Percentiles rank a stretch among this genome's conserved stretches.
Evolutionary conservation across 2,113 vertebrate genomes (phyloP).

Genomic region (Collichthys lucidus): DNA sequence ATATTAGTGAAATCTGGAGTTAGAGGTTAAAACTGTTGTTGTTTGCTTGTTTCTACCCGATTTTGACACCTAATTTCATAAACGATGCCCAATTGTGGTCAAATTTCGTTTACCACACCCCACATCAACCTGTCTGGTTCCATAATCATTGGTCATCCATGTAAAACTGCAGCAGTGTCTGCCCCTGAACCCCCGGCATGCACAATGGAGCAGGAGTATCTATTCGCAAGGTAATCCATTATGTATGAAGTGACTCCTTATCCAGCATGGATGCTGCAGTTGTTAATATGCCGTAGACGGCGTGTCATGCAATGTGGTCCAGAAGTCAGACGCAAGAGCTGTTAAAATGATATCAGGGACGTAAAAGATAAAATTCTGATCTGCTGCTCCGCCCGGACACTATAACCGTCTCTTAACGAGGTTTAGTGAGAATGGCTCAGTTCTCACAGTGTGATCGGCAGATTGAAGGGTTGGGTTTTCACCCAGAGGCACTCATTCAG

Average conservation of each 20-base stretch:
- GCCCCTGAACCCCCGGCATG: conserved; percentile 8
- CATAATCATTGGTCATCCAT: conserved; percentile 38
- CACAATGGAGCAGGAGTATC: conserved; percentile 2
- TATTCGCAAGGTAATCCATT: conserved; percentile 36
- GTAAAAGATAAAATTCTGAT: conserved; percentile 54
- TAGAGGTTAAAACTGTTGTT: no score
- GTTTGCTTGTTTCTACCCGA: no score
- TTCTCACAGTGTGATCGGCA: conserved; percentile 55
- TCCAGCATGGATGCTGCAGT: neutral
- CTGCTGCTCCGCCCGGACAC: conserved; percentile 41
- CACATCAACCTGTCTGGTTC: conserved; percentile 20
- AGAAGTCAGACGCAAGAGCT: conserved; percentile 26
- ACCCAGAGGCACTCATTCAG: conserved; percentile 40
- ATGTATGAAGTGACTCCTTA: conserved; percentile 35
- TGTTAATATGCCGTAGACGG: conserved; percentile 40
- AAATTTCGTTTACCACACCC: conserved; percentile 33
- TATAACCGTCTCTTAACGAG: conserved; percentile 49
- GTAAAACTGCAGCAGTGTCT: neutral
- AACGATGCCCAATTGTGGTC: no score
- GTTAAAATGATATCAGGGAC: conserved; percentile 45
- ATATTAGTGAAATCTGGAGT: no score
- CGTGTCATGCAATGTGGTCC: conserved; percentile 33
- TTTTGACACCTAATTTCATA: no score
- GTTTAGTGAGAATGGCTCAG: conserved; percentile 52
- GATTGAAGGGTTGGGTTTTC: conserved; percentile 37